phyloP scores from a whole-genome alignment of 2,797 vertebrate genomes.

The Furcifer pardalis region DNA sequence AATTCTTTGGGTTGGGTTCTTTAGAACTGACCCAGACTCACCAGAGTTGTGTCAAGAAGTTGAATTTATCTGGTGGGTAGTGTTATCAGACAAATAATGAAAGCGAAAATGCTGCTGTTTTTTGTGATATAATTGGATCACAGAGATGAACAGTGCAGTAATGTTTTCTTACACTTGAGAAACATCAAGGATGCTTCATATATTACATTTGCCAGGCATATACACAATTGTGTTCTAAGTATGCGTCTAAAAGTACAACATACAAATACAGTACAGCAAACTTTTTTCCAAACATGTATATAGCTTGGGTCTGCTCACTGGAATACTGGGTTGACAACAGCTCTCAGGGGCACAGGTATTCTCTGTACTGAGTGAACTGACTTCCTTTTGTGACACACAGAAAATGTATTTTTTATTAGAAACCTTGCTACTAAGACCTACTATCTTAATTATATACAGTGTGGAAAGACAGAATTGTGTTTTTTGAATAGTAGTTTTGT shows the following conservation, averaged over 20 bases:
- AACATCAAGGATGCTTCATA: neutral
- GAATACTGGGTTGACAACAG: no score
- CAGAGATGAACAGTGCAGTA: neutral
- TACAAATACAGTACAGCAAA: neutral
- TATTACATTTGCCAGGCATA: neutral
- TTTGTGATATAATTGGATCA: neutral
- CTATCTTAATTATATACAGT: constrained; percentile 1
- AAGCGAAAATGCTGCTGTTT: neutral
- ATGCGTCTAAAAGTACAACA: neutral
- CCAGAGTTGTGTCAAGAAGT: neutral
- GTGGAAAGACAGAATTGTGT: constrained; percentile 28
- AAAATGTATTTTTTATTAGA: neutral
- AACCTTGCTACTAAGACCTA: no score
- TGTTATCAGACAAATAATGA: neutral
- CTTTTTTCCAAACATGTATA: neutral
- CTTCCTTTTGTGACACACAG: neutral
- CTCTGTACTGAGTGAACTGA: neutral
- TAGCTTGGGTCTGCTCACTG: neutral
- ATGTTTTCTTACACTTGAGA: neutral
- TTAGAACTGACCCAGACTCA: neutral
- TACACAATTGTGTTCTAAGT: neutral
- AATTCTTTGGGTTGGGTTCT: neutral
- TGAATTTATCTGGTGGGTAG: neutral
- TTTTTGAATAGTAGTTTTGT: constrained; percentile 6
- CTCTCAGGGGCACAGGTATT: neutral